phyloP scores from a whole-genome alignment of 2,113 vertebrate genomes.

The Pipra filicauda region DNA sequence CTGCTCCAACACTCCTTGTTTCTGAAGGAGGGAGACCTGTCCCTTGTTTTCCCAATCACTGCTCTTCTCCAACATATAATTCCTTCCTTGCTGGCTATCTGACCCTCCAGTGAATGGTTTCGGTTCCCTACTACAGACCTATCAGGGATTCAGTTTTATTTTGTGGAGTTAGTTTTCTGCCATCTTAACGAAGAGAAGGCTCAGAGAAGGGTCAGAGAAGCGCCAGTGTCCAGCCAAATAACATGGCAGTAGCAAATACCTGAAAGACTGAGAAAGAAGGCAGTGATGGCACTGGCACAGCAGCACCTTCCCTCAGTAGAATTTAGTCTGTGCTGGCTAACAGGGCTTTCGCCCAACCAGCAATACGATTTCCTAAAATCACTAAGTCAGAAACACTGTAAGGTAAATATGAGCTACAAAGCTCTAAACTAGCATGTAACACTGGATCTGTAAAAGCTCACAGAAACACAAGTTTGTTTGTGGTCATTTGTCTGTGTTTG shows the following conservation, averaged over 20 bases:
- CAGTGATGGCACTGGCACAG: neutral
- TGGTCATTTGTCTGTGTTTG: neutral
- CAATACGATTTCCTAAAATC: neutral
- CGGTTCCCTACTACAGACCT: neutral
- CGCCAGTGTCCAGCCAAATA: neutral
- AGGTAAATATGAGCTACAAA: neutral
- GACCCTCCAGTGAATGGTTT: neutral
- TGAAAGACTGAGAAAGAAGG: neutral
- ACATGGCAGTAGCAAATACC: neutral
- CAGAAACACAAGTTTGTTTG: neutral
- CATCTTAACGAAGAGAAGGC: rapidly evolving
- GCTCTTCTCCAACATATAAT: rapidly evolving
- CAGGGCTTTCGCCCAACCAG: neutral
- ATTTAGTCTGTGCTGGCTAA: neutral
- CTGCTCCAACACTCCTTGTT: neutral
- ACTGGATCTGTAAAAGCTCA: neutral
- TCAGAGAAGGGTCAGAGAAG: neutral
- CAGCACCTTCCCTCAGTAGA: neutral
- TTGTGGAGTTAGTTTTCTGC: neutral
- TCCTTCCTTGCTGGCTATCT: neutral
- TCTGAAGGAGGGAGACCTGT: neutral
- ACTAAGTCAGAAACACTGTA: rapidly evolving
- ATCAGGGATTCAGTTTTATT: neutral
- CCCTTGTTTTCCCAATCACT: neutral
- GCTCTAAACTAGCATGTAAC: neutral